These are phyloP conservation scores for Galerucella pusilla DNA, from an alignment of 2,888 invertebrate species.

Conservation along the genomic window DNA sequence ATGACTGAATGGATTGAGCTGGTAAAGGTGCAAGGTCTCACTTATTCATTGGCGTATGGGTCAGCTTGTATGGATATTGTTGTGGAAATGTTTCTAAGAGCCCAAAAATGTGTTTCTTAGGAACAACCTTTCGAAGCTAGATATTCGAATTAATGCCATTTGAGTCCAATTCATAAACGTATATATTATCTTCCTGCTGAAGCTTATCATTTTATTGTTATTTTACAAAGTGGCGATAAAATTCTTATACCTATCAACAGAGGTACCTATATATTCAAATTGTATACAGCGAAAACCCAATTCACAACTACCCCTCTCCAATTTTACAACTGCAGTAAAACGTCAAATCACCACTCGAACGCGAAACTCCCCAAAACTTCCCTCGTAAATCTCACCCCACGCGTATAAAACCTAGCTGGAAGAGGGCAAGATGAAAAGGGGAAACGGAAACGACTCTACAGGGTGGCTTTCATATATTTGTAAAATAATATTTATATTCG, in stretches of 20 bases:
- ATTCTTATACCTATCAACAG: conserved; percentile 6
- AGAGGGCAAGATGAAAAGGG: not conserved
- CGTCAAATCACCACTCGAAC: conserved; percentile 23
- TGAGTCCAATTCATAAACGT: too few species aligned
- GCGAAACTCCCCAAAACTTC: conserved; percentile 17
- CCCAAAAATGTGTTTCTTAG: too few species aligned
- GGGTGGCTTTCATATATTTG: not conserved
- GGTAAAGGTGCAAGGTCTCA: too few species aligned
- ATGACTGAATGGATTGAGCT: too few species aligned
- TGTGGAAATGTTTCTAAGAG: too few species aligned
- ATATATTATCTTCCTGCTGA: not conserved
- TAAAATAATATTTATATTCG: too few species aligned
- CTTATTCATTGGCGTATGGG: too few species aligned
- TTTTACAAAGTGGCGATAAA: conserved; percentile 6
- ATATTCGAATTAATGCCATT: too few species aligned
- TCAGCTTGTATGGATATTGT: too few species aligned
- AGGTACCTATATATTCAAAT: conserved; percentile 8
- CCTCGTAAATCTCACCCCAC: conserved; percentile 27
- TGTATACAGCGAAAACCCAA: not conserved
- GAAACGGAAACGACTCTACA: not conserved
- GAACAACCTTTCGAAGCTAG: too few species aligned
- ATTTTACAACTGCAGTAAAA: conserved; percentile 24
- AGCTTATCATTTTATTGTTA: not conserved
- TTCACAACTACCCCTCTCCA: conserved; percentile 18
- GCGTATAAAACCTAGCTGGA: conserved; percentile 1